Percentiles rank a stretch among this genome's conserved stretches.
These are phyloP conservation scores for Tychaedon coryphoeus DNA, from an alignment of 2,113 vertebrate genomes.

Conservation along the genomic window DNA sequence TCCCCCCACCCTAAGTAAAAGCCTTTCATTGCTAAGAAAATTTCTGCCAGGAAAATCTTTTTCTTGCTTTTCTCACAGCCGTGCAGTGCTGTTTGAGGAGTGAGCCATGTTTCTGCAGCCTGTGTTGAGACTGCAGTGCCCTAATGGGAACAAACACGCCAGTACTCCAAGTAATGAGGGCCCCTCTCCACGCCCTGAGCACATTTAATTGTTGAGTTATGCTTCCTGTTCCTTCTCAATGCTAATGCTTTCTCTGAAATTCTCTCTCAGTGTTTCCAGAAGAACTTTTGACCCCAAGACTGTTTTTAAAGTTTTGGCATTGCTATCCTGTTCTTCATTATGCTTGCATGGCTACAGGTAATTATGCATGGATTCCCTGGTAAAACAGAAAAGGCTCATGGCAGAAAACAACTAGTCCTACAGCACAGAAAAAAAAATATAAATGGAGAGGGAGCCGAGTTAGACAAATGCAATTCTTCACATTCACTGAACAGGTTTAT, in stretches of 20 bases:
- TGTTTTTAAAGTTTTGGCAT: slow-evolving; percentile 45
- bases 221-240: slow-evolving; percentile 37
- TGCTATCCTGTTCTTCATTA: slow-evolving; percentile 28
- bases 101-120: background rate
- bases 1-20: background rate
- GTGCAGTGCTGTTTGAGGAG: background rate
- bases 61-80: background rate
- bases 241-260: slow-evolving; percentile 58
- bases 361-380: background rate
- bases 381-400: background rate
- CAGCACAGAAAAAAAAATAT: background rate
- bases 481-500: background rate
- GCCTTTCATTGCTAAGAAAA: background rate
- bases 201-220: slow-evolving; percentile 52
- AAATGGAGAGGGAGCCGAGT: fast-evolving
- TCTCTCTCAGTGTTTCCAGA: slow-evolving; percentile 37
- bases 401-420: background rate
- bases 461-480: background rate
- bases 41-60: background rate
- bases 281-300: slow-evolving; percentile 55
- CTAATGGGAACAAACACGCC: slow-evolving; percentile 6
- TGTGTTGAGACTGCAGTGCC: background rate
- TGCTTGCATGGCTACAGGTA: slow-evolving; percentile 35
- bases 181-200: background rate
- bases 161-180: slow-evolving; percentile 18